phyloP scores from a whole-genome alignment of 2,113 vertebrate genomes.

The Cricetomys ansorgei region DNA sequence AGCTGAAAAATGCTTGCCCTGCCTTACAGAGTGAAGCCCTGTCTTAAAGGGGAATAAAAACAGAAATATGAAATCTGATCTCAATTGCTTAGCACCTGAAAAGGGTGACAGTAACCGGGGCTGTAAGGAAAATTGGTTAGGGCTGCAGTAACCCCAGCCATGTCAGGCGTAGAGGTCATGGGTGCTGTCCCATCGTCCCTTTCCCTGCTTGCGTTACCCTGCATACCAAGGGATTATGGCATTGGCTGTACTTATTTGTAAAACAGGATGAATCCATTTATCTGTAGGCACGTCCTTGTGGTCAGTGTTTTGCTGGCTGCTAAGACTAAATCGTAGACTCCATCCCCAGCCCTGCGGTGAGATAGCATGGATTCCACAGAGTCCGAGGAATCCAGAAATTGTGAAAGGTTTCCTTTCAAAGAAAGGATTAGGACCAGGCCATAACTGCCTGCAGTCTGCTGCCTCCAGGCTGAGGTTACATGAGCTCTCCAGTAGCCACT shows the following conservation, averaged over 20 bases:
- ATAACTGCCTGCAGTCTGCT: background rate
- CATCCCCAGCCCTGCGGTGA: background rate
- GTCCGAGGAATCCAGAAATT: conserved; percentile 16
- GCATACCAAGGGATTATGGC: background rate
- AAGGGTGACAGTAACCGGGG: background rate
- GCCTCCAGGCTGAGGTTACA: background rate
- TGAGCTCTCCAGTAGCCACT: background rate
- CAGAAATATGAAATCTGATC: background rate
- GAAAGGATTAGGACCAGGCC: background rate
- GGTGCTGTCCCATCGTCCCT: background rate
- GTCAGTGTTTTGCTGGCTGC: background rate
- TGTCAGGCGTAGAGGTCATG: rapidly evolving
- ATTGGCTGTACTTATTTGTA: background rate
- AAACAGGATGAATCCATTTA: background rate
- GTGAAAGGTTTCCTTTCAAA: background rate
- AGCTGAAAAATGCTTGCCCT: no score
- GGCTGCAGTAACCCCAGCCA: no score
- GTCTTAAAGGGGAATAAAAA: background rate
- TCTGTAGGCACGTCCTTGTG: background rate
- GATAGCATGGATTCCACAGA: background rate
- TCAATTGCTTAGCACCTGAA: background rate
- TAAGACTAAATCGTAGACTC: background rate
- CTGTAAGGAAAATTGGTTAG: background rate
- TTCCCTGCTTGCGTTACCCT: no score
- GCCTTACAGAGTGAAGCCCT: background rate